Evolutionary conservation across 2,113 vertebrate genomes (phyloP), one percentile per base, ranked within the genome.

Genomic region (Typhlomys cinereus): DNA sequence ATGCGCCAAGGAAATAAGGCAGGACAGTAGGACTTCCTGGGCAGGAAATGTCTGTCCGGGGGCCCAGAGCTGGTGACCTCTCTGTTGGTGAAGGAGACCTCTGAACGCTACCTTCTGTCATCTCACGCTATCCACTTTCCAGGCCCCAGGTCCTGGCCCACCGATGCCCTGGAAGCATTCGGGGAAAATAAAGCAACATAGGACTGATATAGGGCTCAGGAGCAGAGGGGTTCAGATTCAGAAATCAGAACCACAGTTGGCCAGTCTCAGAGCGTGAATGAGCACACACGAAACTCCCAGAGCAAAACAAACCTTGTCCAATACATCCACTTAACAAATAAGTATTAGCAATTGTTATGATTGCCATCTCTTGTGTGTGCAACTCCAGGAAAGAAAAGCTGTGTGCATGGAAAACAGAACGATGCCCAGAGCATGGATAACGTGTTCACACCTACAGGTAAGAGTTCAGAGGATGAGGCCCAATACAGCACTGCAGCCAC

Each of bases 191-290:
- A 76, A 54, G 25, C 7, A 15, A 41, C 27, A 15, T 48, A 67
- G 76, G 20, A 36, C 23, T 0, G 10, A 7, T 18, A 4, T 8
- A 23, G 13, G 12, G 0, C 17, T 0, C 6, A 25, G 50, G 39
- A n/a, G 1, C 20, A 2, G 9, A n/a, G 20, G 23, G 34, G 48
- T 29, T 10, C 41, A 31, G 36, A 1, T 2, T n/a, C 41, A 41
- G 59, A n/a, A 44, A 54, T 2, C 0, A 1, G 14, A 66, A 27
- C 29, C 76, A 23, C 5, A 0, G 61, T 10, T 25, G 2, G 9
- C 36, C 27, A 21, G 4, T 12, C 79, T 50, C 46, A 10, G 21
- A 79, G 57, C 7, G 13, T 12, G 18, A 8, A 25, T 59, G 1
- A 27, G 27, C 69, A n/a, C 8, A 3, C 2, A 1, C 20, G 66